Conservation (phyloP, 1,140 invertebrate species). For the Psilanteris sp. region DNA sequence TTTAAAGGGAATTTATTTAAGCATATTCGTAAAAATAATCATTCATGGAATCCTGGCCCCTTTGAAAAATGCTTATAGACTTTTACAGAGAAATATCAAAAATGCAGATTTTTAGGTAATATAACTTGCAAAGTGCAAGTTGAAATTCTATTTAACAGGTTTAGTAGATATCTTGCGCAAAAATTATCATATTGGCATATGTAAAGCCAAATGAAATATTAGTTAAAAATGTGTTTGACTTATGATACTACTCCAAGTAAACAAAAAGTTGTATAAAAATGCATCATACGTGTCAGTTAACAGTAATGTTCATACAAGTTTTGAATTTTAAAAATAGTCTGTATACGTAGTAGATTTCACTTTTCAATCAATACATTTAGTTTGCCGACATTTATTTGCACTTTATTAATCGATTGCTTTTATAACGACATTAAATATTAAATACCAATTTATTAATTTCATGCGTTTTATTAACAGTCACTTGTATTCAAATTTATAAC, state of each 20-base stretch:
- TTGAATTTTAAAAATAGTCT: no score
- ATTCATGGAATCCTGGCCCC: not conserved
- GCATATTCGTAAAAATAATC: conserved; percentile 31
- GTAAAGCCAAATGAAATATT: conserved; percentile 26
- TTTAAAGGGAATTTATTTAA: conserved; percentile 21
- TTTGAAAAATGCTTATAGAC: conserved; percentile 16
- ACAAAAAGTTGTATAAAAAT: conserved; percentile 25
- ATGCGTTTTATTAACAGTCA: conserved; percentile 7
- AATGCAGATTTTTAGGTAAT: conserved; percentile 33
- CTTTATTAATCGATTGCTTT: conserved; percentile 4
- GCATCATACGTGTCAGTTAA: conserved; percentile 3
- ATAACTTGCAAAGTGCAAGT: conserved; percentile 38
- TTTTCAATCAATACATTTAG: no score
- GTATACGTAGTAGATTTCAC: no score
- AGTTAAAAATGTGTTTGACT: conserved; percentile 24
- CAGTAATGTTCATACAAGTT: conserved; percentile 13
- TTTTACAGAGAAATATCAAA: conserved; percentile 8
- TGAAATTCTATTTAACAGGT: conserved; percentile 28
- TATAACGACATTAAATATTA: not conserved
- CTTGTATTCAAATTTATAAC: conserved; percentile 16
- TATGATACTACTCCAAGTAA: not conserved
- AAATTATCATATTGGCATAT: conserved; percentile 20
- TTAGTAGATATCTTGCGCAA: conserved; percentile 9
- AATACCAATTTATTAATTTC: conserved; percentile 14
- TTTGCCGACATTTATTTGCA: no score